Base-by-base conservation (phyloP, 2,797 vertebrate species). In the Amphiprion clarkii region DNA sequence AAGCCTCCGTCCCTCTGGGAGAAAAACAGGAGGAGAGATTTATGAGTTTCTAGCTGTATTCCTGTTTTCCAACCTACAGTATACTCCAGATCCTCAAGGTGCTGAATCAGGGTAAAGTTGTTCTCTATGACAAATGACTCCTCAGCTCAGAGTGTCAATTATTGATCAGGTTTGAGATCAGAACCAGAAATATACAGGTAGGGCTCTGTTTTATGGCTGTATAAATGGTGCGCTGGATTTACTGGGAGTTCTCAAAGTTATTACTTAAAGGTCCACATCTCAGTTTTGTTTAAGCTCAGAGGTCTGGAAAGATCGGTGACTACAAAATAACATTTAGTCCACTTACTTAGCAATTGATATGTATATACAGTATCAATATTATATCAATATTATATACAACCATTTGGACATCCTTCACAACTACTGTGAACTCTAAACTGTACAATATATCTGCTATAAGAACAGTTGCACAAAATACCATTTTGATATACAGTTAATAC, bases 391-490 rank as follows among this genome's bases (percentile, higher is more conserved):
- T 87, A 88, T 90, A 74, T 89, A 88, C 77, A 93, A 86, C 91
- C 87, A 94, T 84, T 80, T 89, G 63, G 78, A 93, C 85, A 86
- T 93, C 91, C 88, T 93, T 93, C 89, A 95, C 92, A 93, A 85
- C 88, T 90, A 91, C 84, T 80, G 82, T 89, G 71, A 88, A 94
- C 84, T 93, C 86, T 89, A 86, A 90, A 88, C 92, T 95, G 94
- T 94, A 95, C 94, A 95, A 93, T 89, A 95, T 84, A 94, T 92
- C 88, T 92, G 89, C 83, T 90, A 82, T 90, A 86, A 78, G 92
- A 94, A 93, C 91, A 85, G 90, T 88, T 89, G 81, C 83, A 82
- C 92, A 95, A 95, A 95, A 94, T 94, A 93, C 74, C 48, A 85
- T 87, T 90, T 93, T 85, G 67, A 91, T 92, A 93, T 90, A 94